phyloP scores from a whole-genome alignment of 2,888 invertebrate species.

The Tuberolachnus salignus region DNA sequence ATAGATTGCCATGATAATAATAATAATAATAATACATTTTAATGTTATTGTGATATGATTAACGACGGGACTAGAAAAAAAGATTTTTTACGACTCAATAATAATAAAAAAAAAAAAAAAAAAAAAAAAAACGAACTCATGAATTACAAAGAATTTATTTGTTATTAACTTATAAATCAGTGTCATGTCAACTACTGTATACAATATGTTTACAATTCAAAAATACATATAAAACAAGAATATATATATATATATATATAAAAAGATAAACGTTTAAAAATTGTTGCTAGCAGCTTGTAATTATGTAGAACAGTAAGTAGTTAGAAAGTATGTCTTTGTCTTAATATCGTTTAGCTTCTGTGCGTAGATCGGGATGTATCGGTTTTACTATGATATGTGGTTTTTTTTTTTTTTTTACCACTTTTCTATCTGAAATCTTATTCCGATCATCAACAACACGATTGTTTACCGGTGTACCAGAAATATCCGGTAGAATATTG shows the following conservation, averaged over 20 bases:
- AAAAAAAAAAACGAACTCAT: too few relatives aligned
- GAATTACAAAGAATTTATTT: not conserved
- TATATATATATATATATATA: not conserved
- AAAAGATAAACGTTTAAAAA: not conserved
- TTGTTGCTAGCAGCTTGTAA: not conserved
- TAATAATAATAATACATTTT: too few relatives aligned
- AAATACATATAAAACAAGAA: not conserved
- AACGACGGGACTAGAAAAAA: not conserved
- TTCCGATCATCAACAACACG: too few relatives aligned
- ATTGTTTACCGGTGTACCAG: too few relatives aligned
- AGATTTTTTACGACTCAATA: not conserved
- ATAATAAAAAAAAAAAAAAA: not conserved
- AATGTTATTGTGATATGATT: not conserved
- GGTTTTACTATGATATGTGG: too few relatives aligned
- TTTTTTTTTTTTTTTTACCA: too few relatives aligned
- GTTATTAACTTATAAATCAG: conserved; percentile 7
- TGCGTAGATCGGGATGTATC: too few relatives aligned
- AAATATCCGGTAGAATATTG: too few relatives aligned
- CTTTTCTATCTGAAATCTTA: too few relatives aligned
- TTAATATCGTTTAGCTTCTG: too few relatives aligned
- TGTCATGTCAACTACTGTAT: not conserved
- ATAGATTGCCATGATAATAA: conserved; percentile 4
- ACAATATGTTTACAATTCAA: conserved; percentile 13
- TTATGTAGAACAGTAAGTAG: too few relatives aligned
- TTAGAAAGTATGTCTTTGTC: not conserved